phyloP scores from a whole-genome alignment of 2,888 invertebrate genomes.

The Bedellia somnulentella region DNA sequence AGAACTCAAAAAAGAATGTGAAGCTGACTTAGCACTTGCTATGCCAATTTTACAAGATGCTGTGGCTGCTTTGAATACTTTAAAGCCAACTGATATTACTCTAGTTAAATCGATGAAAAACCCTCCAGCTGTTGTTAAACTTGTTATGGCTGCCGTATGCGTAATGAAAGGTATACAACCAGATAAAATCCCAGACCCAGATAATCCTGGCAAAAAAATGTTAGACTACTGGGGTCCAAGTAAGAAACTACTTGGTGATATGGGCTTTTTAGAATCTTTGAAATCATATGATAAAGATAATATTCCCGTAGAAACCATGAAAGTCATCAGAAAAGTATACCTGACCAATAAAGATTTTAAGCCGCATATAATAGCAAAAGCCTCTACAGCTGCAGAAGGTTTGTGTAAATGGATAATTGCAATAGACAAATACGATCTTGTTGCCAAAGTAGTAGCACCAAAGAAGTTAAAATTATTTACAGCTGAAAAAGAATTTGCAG shows the following conservation, averaged over 20 bases:
- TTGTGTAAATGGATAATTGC: conserved; percentile 90
- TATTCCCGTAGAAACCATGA: conserved; percentile 72
- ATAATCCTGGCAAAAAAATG: conserved; percentile 66
- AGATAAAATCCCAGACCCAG: conserved; percentile 74
- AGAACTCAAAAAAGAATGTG: conserved; percentile 85
- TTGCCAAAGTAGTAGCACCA: conserved; percentile 81
- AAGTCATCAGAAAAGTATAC: conserved; percentile 75
- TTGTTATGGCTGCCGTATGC: conserved; percentile 90
- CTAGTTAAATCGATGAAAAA: conserved; percentile 88
- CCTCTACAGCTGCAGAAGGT: conserved; percentile 93
- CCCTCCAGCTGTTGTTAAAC: conserved; percentile 78
- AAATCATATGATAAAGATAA: conserved; percentile 85
- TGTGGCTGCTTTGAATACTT: conserved; percentile 75
- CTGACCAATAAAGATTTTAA: conserved; percentile 77
- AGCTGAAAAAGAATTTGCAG: conserved; percentile 79
- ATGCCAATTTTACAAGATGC: conserved; percentile 81
- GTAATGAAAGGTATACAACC: conserved; percentile 81
- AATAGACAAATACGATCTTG: conserved; percentile 85
- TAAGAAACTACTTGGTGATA: conserved; percentile 78
- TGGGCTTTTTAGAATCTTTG: conserved; percentile 73
- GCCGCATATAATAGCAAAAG: conserved; percentile 79
- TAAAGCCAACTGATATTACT: conserved; percentile 83
- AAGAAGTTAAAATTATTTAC: conserved; percentile 80
- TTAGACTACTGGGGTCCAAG: conserved; percentile 86
- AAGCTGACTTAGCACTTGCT: conserved; percentile 87